These are phyloP conservation scores for Gasterosteus aculeatus DNA, from an alignment of 2,113 vertebrate species.

Conservation along the genomic window DNA sequence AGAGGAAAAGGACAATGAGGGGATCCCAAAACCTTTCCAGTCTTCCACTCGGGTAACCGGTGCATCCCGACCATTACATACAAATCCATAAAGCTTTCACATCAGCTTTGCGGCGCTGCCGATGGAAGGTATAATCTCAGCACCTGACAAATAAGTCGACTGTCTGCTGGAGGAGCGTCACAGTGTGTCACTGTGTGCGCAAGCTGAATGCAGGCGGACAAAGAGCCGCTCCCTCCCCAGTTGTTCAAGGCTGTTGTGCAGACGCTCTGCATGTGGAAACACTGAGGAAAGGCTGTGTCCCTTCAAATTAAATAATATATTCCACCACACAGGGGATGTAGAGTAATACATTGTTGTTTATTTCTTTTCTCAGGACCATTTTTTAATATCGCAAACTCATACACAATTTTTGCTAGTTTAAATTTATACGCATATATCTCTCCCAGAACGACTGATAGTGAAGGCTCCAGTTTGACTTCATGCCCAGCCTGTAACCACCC, in stretches of 20 bases:
- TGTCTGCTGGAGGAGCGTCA: conserved; percentile 38
- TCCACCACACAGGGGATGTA: conserved; percentile 41
- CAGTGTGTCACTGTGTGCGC: conserved; percentile 12
- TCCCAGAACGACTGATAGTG: conserved; percentile 20
- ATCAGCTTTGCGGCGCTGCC: conserved; percentile 40
- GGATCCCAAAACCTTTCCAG: conserved; percentile 39
- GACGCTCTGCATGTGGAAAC: conserved; percentile 26
- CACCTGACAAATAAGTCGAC: conserved; percentile 41
- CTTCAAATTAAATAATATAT: conserved; percentile 43
- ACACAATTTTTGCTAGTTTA: conserved; percentile 18
- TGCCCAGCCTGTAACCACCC: too few relatives aligned
- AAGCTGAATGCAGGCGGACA: conserved; percentile 50
- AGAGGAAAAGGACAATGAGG: conserved; percentile 14
- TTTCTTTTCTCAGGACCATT: conserved; percentile 24
- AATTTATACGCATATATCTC: background rate
- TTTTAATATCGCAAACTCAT: conserved; percentile 52
- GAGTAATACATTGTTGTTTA: conserved; percentile 62
- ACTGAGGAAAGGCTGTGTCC: conserved; percentile 17
- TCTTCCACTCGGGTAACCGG: conserved; percentile 48
- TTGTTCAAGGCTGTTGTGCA: conserved; percentile 38
- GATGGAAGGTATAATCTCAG: conserved; percentile 58
- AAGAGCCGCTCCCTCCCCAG: conserved; percentile 62
- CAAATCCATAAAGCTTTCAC: conserved; percentile 55
- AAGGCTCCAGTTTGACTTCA: conserved; percentile 9
- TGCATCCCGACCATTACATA: conserved; percentile 31